Percentiles rank a stretch among this genome's conserved stretches.
These are phyloP conservation scores for Gryllus bimaculatus DNA, from an alignment of 1,140 invertebrate species.

Conservation along the genomic window DNA sequence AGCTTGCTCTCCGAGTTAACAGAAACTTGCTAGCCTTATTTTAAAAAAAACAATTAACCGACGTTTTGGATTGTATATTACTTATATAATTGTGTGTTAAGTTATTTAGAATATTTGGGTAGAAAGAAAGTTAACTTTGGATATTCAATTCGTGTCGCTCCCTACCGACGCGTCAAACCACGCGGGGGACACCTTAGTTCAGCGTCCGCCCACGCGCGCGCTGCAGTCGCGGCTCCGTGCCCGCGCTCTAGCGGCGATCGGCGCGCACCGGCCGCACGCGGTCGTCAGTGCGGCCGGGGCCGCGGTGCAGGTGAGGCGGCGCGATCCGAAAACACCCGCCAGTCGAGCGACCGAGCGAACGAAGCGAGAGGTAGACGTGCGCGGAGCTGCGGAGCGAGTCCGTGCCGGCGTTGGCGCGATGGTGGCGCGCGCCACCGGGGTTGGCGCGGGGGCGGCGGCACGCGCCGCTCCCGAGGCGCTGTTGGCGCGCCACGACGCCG, in stretches of 20 bases:
- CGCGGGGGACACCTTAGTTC: not conserved
- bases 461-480: slow-evolving; percentile 65
- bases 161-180: too few species aligned
- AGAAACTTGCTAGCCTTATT: too few species aligned
- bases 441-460: slow-evolving; percentile 36
- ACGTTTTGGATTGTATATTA: too few species aligned
- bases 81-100: too few species aligned
- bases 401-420: slow-evolving; percentile 31
- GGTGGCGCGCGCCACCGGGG: slow-evolving; percentile 45
- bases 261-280: slow-evolving; percentile 35
- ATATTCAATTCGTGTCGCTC: too few species aligned
- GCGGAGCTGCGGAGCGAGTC: too few species aligned
- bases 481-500: slow-evolving; percentile 77
- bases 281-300: not conserved
- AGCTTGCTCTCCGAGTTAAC: too few species aligned
- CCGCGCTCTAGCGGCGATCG: not conserved
- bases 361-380: too few species aligned
- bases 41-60: too few species aligned
- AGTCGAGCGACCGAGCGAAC: too few species aligned
- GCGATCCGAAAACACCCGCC: not conserved
- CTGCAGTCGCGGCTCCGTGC: not conserved
- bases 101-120: too few species aligned
- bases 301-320: not conserved
- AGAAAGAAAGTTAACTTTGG: too few species aligned
- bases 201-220: not conserved